Conservation (phyloP, 1,140 invertebrate genomes). For the Mya arenaria region DNA sequence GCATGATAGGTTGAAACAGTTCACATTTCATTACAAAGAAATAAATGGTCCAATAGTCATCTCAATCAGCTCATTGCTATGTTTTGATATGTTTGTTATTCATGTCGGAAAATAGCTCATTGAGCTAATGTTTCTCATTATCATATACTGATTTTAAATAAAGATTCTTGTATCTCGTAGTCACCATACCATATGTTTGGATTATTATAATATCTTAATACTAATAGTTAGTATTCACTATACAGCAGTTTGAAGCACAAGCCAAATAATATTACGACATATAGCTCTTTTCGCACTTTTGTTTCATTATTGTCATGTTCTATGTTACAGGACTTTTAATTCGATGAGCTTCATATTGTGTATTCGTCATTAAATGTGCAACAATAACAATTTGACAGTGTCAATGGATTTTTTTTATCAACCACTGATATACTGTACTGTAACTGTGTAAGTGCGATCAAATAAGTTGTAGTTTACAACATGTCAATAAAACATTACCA, state of each 20-base stretch:
- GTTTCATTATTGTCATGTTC: not conserved
- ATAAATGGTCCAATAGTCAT: not conserved
- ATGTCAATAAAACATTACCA: constrained; percentile 4
- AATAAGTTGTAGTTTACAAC: not conserved
- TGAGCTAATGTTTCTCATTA: too few species aligned
- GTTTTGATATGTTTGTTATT: not conserved
- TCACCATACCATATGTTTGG: too few species aligned
- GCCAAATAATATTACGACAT: too few species aligned
- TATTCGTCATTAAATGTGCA: not conserved
- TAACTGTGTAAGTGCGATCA: not conserved
- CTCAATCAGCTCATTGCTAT: not conserved
- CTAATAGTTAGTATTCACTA: too few species aligned
- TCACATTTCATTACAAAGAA: not conserved
- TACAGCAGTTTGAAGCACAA: too few species aligned
- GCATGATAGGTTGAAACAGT: not conserved
- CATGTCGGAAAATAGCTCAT: not conserved
- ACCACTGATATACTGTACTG: not conserved
- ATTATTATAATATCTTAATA: too few species aligned
- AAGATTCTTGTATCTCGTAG: too few species aligned
- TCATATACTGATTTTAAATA: too few species aligned
- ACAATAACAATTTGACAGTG: not conserved
- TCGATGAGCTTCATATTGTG: too few species aligned
- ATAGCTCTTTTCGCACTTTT: too few species aligned
- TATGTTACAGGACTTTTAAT: not conserved
- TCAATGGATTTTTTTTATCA: not conserved